Conservation (phyloP, 2,113 vertebrate genomes). For the Accipiter cooperii region DNA sequence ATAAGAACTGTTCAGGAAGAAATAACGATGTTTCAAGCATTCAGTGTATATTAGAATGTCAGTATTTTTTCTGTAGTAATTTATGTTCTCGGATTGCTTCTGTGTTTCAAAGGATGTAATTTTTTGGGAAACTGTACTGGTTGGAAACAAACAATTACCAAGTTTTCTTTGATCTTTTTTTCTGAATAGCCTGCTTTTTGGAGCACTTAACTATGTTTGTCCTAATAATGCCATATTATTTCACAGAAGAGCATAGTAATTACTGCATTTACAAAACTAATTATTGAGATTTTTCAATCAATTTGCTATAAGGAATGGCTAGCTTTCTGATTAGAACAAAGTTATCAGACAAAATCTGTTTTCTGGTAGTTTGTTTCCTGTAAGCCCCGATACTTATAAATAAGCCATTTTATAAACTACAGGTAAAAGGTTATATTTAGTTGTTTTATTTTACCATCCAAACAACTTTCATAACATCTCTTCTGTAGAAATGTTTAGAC, state of each 20-base stretch:
- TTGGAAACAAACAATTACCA: neutral
- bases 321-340: neutral
- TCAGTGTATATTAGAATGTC: neutral
- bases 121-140: neutral
- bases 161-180: neutral
- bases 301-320: neutral
- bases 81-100: neutral
- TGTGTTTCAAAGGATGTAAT: neutral
- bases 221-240: neutral
- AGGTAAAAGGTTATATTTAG: neutral
- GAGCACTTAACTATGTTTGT: neutral
- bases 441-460: neutral
- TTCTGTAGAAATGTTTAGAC: neutral
- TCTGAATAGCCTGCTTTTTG: neutral
- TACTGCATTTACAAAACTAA: neutral
- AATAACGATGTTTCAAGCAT: neutral
- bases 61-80: neutral
- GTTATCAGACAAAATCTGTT: neutral
- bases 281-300: neutral
- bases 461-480: neutral
- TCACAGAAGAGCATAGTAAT: neutral
- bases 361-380: neutral
- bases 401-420: neutral
- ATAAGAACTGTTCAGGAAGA: neutral
- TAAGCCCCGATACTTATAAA: neutral